phyloP scores from a whole-genome alignment of 2,888 invertebrate species.

The Pyrrhia umbra region DNA sequence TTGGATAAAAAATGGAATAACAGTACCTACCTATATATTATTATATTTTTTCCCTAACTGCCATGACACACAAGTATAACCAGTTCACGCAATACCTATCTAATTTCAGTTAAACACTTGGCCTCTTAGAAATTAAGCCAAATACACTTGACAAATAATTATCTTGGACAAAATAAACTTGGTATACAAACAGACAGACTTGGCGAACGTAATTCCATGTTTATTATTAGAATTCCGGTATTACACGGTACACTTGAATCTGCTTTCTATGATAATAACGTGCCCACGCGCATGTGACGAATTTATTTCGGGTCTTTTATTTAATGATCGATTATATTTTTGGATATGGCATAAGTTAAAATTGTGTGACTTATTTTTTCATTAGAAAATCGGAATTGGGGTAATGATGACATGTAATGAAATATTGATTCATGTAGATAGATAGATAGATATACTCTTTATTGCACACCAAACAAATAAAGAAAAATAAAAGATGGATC shows the following conservation, averaged over 20 bases:
- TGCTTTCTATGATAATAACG: slow-evolving; percentile 83
- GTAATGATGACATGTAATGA: too few relatives aligned
- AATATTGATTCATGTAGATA: too few relatives aligned
- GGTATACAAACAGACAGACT: slow-evolving; percentile 54
- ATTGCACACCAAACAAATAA: too few relatives aligned
- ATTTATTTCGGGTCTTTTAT: slow-evolving; percentile 66
- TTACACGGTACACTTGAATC: slow-evolving; percentile 81
- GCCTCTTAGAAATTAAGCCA: slow-evolving; percentile 58
- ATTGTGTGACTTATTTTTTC: too few relatives aligned
- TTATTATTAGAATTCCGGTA: slow-evolving; percentile 82
- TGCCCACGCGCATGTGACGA: slow-evolving; percentile 73
- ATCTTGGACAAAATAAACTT: slow-evolving; percentile 64
- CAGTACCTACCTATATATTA: too few relatives aligned
- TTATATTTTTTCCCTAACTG: neutral
- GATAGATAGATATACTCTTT: too few relatives aligned
- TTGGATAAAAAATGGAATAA: too few relatives aligned
- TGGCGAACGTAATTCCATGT: slow-evolving; percentile 69
- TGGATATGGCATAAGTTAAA: slow-evolving; percentile 44
- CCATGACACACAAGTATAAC: slow-evolving; percentile 9
- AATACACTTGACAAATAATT: slow-evolving; percentile 62
- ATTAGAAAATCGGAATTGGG: too few relatives aligned
- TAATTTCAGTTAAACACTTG: slow-evolving; percentile 41
- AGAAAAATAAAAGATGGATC: too few relatives aligned
- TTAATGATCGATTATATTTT: slow-evolving; percentile 4
- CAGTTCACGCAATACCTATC: slow-evolving; percentile 7